A percentile compares a stretch with the other conserved stretches of the same genome.
These are phyloP conservation scores for Escarpia spicata DNA, from an alignment of 2,888 invertebrate species.

Conservation along the genomic window DNA sequence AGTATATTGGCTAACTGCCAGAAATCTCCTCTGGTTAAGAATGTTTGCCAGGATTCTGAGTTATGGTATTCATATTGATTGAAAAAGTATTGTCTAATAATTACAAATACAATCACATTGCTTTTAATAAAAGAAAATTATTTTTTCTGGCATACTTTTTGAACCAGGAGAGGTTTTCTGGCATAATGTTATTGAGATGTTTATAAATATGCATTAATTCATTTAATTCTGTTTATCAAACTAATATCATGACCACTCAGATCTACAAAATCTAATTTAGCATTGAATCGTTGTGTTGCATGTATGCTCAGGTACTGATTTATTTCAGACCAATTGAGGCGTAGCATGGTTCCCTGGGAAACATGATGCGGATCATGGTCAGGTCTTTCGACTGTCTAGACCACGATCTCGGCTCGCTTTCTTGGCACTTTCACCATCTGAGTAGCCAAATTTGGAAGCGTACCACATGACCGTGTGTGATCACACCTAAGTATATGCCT, in stretches of 20 bases:
- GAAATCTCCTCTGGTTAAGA: background rate
- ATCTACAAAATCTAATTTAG: background rate
- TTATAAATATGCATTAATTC: background rate
- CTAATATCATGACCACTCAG: background rate
- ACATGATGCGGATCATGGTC: slow-evolving; percentile 13
- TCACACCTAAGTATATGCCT: slow-evolving; percentile 14
- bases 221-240: background rate
- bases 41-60: background rate
- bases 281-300: slow-evolving; percentile 3
- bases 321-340: slow-evolving; percentile 16
- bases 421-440: slow-evolving; percentile 13
- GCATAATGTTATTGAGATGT: background rate
- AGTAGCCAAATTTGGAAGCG: slow-evolving; percentile 16
- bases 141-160: too few relatives aligned
- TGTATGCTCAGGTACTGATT: slow-evolving; percentile 10
- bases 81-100: background rate
- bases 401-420: slow-evolving; percentile 16
- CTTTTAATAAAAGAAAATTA: background rate
- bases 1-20: background rate
- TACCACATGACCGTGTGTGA: background rate
- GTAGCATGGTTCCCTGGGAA: slow-evolving; percentile 16
- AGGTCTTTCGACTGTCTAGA: slow-evolving; percentile 16
- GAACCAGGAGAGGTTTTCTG: background rate
- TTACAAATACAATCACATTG: background rate
- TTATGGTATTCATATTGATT: background rate